Evolutionary conservation across 2,888 invertebrate species (phyloP).

Genomic region (Ditula angustiorana): DNA sequence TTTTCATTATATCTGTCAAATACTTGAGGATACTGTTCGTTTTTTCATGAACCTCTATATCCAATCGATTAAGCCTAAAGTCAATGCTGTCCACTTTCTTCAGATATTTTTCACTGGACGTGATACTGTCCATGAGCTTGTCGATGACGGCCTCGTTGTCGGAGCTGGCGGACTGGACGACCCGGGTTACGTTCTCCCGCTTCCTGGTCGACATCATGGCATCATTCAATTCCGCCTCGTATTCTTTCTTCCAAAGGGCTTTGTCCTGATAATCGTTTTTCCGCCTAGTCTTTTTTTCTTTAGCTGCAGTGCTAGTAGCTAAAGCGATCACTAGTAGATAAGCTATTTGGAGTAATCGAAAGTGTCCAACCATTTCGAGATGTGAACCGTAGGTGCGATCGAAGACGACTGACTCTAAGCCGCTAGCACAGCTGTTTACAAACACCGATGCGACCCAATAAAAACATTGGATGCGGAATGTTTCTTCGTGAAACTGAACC

Average conservation of each 20-base stretch:
- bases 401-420: conserved; percentile 54
- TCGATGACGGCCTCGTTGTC: conserved; percentile 75
- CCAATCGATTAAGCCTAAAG: conserved; percentile 72
- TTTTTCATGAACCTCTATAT: conserved; percentile 78
- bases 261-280: conserved; percentile 62
- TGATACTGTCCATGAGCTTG: conserved; percentile 73
- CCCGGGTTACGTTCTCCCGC: conserved; percentile 63
- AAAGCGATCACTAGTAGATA: conserved; percentile 51
- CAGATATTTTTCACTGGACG: conserved; percentile 75
- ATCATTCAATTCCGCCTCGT: conserved; percentile 72
- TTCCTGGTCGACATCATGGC: conserved; percentile 64
- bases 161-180: conserved; percentile 51
- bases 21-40: conserved; percentile 70
- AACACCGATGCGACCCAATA: conserved; percentile 55
- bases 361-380: conserved; percentile 59
- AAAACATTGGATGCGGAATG: conserved; percentile 52
- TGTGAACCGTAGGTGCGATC: conserved; percentile 52
- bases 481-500: conserved; percentile 2
- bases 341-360: conserved; percentile 49
- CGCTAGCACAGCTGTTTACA: conserved; percentile 57
- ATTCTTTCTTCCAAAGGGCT: conserved; percentile 75
- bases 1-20: conserved; percentile 60
- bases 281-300: conserved; percentile 54
- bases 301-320: conserved; percentile 50
- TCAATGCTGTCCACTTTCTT: conserved; percentile 79